These are phyloP conservation scores for Dryobates pubescens DNA, from an alignment of 2,797 vertebrate genomes.

Conservation along the genomic window DNA sequence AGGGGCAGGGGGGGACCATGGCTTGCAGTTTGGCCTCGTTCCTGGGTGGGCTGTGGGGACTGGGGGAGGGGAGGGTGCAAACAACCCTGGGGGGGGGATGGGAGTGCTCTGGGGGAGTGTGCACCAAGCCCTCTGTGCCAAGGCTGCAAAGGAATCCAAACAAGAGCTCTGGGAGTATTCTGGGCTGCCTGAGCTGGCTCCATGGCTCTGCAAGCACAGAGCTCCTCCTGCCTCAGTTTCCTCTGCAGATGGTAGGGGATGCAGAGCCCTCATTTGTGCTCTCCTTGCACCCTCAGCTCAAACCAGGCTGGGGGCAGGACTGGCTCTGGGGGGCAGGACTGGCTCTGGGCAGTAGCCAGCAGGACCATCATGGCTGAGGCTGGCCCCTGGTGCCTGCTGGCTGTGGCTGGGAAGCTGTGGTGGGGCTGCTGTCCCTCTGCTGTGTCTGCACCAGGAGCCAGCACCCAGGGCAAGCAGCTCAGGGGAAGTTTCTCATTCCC, in stretches of 20 bases:
- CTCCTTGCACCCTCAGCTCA: background rate
- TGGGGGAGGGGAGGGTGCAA: background rate
- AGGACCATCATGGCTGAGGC: background rate
- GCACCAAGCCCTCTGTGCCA: background rate
- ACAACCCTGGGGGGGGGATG: fast-evolving
- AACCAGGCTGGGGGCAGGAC: background rate
- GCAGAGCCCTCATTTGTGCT: background rate
- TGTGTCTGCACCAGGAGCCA: background rate
- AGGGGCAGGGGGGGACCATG: fast-evolving
- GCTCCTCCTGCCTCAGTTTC: background rate
- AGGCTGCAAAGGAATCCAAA: background rate
- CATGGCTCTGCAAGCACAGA: fast-evolving
- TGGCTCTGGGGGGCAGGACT: background rate
- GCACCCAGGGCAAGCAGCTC: background rate
- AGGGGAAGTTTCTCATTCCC: background rate
- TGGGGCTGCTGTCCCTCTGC: background rate
- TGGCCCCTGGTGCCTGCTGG: background rate
- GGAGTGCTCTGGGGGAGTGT: fast-evolving
- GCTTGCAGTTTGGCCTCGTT: background rate
- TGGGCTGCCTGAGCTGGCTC: background rate
- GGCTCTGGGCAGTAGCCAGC: background rate
- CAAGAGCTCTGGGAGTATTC: background rate
- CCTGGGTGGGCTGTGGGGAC: background rate
- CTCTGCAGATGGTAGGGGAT: background rate
- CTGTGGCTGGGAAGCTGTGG: background rate